phyloP scores from a whole-genome alignment of 2,888 invertebrate species.

The Dicycla oo region DNA sequence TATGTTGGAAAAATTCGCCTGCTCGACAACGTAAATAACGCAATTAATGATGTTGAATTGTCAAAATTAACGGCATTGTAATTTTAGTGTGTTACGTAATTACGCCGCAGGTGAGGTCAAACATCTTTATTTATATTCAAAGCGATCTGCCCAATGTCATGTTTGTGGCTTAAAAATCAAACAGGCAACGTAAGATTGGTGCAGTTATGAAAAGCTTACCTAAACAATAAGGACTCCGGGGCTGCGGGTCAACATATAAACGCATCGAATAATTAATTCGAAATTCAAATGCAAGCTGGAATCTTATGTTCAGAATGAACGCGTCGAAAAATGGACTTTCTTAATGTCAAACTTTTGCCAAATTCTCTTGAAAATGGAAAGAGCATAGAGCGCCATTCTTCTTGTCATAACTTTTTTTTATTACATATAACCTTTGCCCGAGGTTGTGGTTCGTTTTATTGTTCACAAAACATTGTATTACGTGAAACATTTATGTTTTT shows the following conservation, averaged over 20 bases:
- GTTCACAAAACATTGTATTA: constrained; percentile 33
- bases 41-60: neutral
- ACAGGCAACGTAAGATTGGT: neutral
- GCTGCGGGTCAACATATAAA: neutral
- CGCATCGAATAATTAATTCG: constrained; percentile 12
- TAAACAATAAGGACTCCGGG: constrained; percentile 6
- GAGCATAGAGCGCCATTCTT: constrained; percentile 26
- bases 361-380: constrained; percentile 37
- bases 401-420: constrained; percentile 39
- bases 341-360: constrained; percentile 34
- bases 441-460: constrained; percentile 30
- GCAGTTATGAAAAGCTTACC: constrained; percentile 7
- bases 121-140: neutral
- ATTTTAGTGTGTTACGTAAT: neutral
- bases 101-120: neutral
- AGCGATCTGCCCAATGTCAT: neutral
- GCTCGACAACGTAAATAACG: neutral
- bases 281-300: constrained; percentile 27
- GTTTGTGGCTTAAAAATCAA: neutral
- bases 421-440: constrained; percentile 20
- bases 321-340: constrained; percentile 15
- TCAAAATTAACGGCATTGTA: neutral
- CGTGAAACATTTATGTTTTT: constrained; percentile 12
- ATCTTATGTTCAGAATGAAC: constrained; percentile 15
- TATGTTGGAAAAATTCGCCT: neutral